These are phyloP conservation scores for Eilema griseolum DNA, from an alignment of 2,888 invertebrate genomes.

Conservation along the genomic window DNA sequence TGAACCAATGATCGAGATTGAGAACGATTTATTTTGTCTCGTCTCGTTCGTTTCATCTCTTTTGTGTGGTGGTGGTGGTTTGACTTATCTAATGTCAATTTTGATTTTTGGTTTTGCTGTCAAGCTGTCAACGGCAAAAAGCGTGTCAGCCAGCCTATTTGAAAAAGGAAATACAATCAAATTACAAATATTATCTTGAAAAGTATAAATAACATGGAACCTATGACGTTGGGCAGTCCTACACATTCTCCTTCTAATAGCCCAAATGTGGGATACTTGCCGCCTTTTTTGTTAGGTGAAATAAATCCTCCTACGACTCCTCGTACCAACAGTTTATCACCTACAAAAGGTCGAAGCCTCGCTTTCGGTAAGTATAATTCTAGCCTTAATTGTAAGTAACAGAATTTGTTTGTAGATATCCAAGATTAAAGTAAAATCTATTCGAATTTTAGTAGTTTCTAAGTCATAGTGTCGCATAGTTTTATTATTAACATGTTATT, in stretches of 20 bases:
- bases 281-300: slow-evolving; percentile 93
- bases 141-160: slow-evolving; percentile 38
- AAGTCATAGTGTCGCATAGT: background rate
- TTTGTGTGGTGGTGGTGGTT: too few relatives aligned
- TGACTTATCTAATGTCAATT: slow-evolving; percentile 17
- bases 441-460: background rate
- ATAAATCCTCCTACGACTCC: slow-evolving; percentile 86
- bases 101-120: slow-evolving; percentile 27
- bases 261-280: slow-evolving; percentile 90
- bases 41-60: too few relatives aligned
- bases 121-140: slow-evolving; percentile 22
- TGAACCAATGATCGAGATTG: background rate
- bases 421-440: background rate
- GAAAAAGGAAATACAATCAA: slow-evolving; percentile 28
- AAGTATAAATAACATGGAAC: slow-evolving; percentile 89
- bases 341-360: slow-evolving; percentile 85
- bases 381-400: background rate
- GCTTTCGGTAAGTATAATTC: slow-evolving; percentile 83
- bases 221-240: slow-evolving; percentile 94
- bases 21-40: background rate
- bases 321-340: slow-evolving; percentile 87
- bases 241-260: slow-evolving; percentile 90
- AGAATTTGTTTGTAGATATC: background rate
- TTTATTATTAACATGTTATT: background rate
- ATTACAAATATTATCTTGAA: slow-evolving; percentile 17